phyloP scores from a whole-genome alignment of 2,888 invertebrate species.

The Drosophila prostipennis region DNA sequence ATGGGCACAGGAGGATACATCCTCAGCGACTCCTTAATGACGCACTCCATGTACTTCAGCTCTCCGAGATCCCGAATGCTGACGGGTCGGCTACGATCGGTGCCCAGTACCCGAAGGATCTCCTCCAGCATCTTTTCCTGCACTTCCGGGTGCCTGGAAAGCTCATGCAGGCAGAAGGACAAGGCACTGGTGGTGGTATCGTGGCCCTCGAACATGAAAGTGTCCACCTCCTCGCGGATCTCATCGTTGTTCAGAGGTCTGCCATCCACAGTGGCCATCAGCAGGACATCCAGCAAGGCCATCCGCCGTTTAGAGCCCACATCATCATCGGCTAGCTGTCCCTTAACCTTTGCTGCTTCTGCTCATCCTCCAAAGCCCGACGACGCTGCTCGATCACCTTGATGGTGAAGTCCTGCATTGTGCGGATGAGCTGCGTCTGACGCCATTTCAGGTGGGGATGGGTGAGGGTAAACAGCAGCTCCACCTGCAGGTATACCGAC shows the following conservation, averaged over 20 bases:
- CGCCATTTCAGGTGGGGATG: constrained; percentile 59
- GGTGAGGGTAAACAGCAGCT: constrained; percentile 67
- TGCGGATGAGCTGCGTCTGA: constrained; percentile 63
- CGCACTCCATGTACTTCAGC: constrained; percentile 85
- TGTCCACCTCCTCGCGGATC: constrained; percentile 89
- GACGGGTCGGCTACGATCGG: constrained; percentile 55
- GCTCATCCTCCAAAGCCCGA: constrained; percentile 47
- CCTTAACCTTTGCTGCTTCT: constrained; percentile 30
- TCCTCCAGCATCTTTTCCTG: constrained; percentile 77
- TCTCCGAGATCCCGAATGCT: constrained; percentile 63
- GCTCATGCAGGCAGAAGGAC: constrained; percentile 69
- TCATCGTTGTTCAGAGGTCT: constrained; percentile 86
- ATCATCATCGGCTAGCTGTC: constrained; percentile 40
- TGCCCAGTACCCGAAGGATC: constrained; percentile 66
- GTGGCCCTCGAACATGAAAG: constrained; percentile 88
- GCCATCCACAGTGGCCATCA: constrained; percentile 86
- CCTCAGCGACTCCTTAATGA: constrained; percentile 88
- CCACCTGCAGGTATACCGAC: constrained; percentile 59
- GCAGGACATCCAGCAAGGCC: constrained; percentile 88
- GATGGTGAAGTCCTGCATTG: constrained; percentile 81
- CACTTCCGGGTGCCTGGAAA: constrained; percentile 75
- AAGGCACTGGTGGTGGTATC: constrained; percentile 81
- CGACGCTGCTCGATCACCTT: constrained; percentile 79
- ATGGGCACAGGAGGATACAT: constrained; percentile 87
- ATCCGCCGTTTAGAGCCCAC: constrained; percentile 86